These are phyloP conservation scores for Crypturellus tataupa DNA, from an alignment of 2,797 vertebrate genomes.

Conservation along the genomic window DNA sequence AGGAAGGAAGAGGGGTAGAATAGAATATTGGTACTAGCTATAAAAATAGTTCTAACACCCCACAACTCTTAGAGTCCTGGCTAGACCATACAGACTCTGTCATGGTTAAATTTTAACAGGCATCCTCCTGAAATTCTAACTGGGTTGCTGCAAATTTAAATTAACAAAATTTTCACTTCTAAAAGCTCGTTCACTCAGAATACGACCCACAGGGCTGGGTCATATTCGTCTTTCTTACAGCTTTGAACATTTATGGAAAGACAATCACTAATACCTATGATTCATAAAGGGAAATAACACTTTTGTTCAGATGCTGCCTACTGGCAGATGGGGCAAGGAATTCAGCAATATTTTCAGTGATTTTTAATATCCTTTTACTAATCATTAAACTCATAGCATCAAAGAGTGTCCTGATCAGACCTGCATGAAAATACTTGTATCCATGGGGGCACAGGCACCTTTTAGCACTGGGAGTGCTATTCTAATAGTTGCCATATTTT, in stretches of 20 bases:
- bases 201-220: constrained; percentile 31
- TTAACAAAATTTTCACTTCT: constrained; percentile 21
- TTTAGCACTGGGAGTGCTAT: background rate
- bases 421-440: background rate
- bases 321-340: constrained; percentile 47
- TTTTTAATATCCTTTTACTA: constrained; percentile 52
- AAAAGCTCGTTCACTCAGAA: constrained; percentile 41
- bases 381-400: constrained; percentile 13
- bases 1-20: background rate
- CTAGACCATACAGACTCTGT: constrained; percentile 21
- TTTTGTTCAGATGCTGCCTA: constrained; percentile 55
- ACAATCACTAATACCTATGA: constrained; percentile 52
- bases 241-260: constrained; percentile 33
- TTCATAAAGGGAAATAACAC: constrained; percentile 13
- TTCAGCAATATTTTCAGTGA: constrained; percentile 28
- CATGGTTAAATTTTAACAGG: constrained; percentile 22
- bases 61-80: constrained; percentile 2
- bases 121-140: constrained; percentile 46
- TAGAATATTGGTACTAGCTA: background rate
- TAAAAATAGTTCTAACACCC: background rate
- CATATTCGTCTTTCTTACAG: constrained; percentile 38
- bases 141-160: constrained; percentile 51
- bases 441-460: background rate
- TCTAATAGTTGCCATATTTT: background rate
- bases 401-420: background rate